Conservation (phyloP, 1,140 invertebrate genomes). For the Sinonovacula constricta region DNA sequence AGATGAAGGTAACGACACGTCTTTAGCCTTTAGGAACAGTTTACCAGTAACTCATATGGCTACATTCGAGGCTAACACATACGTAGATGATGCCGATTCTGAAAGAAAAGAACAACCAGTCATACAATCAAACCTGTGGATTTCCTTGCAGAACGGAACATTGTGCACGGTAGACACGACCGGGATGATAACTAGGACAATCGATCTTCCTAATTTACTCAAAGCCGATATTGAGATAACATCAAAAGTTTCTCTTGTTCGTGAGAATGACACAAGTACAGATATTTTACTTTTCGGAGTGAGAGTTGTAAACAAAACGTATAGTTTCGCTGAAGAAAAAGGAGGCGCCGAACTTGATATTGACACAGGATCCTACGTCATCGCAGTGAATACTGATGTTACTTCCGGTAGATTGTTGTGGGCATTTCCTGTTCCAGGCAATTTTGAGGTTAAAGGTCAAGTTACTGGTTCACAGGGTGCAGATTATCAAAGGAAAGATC, state of each 20-base stretch:
- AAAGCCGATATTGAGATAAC: not conserved
- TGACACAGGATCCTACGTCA: not conserved
- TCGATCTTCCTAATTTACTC: conserved; percentile 1
- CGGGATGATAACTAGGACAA: conserved; percentile 5
- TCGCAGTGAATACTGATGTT: conserved; percentile 24
- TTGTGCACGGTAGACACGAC: not conserved
- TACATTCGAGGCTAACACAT: conserved; percentile 27
- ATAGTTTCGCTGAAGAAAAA: conserved; percentile 15
- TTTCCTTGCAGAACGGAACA: conserved; percentile 1
- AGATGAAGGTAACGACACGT: not conserved
- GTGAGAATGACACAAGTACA: not conserved
- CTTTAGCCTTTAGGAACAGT: not conserved
- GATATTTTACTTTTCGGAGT: conserved; percentile 27
- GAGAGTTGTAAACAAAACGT: not conserved
- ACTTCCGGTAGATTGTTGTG: not conserved
- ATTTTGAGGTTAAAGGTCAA: conserved; percentile 30
- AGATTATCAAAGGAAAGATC: conserved; percentile 8
- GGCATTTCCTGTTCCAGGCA: conserved; percentile 15
- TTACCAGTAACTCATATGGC: conserved; percentile 27
- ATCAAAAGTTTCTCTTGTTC: conserved; percentile 6
- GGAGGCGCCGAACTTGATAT: not conserved
- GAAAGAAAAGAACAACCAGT: not conserved
- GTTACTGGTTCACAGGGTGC: conserved; percentile 16
- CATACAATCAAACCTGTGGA: conserved; percentile 14
- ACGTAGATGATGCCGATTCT: not conserved